Evolutionary conservation across 1,140 invertebrate genomes (phyloP).

Genomic region (Drosophila leontia): DNA sequence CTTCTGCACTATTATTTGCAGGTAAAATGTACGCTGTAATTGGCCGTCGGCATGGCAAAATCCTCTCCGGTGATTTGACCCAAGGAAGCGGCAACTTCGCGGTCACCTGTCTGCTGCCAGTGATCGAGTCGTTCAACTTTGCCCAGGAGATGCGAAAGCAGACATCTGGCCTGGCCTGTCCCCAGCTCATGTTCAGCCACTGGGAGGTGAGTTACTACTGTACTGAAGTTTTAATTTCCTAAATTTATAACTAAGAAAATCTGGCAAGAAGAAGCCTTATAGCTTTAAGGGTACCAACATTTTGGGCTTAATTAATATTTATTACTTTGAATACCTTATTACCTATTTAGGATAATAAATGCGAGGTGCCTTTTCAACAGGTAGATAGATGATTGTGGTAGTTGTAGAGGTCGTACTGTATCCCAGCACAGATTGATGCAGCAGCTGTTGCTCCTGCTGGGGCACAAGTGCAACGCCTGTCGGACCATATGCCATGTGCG

Average conservation of each 20-base stretch:
- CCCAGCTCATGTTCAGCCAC: conserved; percentile 98
- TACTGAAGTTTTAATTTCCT: conserved; percentile 1
- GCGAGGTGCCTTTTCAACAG: background rate
- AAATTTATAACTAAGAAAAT: background rate
- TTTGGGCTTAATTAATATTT: background rate
- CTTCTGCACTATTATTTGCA: conserved; percentile 81
- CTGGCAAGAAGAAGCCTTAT: no score
- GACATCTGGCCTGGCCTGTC: conserved; percentile 97
- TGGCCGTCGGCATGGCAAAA: conserved; percentile 93
- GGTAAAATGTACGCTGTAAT: conserved; percentile 97
- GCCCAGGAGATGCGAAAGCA: conserved; percentile 96
- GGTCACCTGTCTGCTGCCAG: conserved; percentile 95
- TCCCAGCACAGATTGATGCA: conserved; percentile 29
- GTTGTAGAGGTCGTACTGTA: conserved; percentile 23
- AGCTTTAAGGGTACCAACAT: background rate
- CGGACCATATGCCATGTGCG: conserved; percentile 72
- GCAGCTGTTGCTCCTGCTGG: conserved; percentile 41
- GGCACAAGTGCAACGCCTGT: conserved; percentile 51
- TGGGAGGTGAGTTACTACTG: conserved; percentile 92
- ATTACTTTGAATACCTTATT: background rate
- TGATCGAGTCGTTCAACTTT: conserved; percentile 98
- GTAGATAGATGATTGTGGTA: background rate
- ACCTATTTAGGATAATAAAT: background rate
- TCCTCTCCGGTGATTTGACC: conserved; percentile 95
- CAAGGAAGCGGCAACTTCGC: conserved; percentile 95